These are phyloP conservation scores for Tinamus major DNA, from an alignment of 2,797 vertebrate species.

Conservation along the genomic window DNA sequence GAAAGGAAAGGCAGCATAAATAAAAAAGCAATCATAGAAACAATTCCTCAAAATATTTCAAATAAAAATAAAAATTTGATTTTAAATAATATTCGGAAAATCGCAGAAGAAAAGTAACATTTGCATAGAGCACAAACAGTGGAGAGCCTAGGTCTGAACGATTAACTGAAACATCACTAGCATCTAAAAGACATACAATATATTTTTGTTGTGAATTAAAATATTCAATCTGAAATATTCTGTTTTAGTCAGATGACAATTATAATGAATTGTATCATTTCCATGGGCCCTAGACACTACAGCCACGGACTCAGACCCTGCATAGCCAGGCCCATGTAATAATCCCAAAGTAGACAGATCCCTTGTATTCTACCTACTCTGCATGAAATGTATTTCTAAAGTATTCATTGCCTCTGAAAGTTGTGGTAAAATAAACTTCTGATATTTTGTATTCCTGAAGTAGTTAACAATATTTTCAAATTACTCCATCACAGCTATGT, in stretches of 20 bases:
- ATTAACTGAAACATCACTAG: background rate
- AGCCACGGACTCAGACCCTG: background rate
- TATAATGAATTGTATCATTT: background rate
- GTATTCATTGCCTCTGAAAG: background rate
- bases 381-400: background rate
- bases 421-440: background rate
- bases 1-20: background rate
- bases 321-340: background rate
- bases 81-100: background rate
- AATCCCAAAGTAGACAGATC: background rate
- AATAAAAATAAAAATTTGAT: background rate
- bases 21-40: background rate
- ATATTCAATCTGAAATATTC: background rate
- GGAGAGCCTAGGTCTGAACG: background rate
- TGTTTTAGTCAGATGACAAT: background rate
- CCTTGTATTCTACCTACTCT: background rate
- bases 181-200: background rate
- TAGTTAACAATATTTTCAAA: background rate
- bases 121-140: background rate
- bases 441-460: background rate
- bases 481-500: background rate
- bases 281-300: background rate
- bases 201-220: background rate
- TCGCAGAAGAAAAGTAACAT: rapidly evolving
- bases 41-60: background rate